Percentiles rank a stretch among this genome's conserved stretches.
Evolutionary conservation across 1,140 invertebrate species (phyloP).

Genomic region (Drosophila parabipectinata): DNA sequence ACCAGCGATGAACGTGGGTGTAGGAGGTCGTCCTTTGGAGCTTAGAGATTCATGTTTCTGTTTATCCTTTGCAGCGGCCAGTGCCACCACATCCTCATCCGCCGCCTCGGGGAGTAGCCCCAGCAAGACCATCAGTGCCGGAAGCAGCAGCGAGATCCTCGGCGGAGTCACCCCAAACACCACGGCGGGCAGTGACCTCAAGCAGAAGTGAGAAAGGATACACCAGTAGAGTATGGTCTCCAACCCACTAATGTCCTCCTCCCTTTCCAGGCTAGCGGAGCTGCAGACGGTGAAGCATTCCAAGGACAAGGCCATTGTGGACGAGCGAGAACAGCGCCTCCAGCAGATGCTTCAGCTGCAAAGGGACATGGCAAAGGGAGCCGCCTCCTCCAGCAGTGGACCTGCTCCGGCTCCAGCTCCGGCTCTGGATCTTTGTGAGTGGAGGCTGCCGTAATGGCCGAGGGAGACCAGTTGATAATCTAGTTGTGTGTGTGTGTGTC

Average conservation of each 20-base stretch:
- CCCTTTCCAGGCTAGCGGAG: constrained; percentile 86
- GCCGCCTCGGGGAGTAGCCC: constrained; percentile 28
- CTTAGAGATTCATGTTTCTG: neutral
- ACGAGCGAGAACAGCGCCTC: constrained; percentile 90
- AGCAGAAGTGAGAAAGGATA: constrained; percentile 65
- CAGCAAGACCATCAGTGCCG: constrained; percentile 43
- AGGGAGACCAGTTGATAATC: neutral
- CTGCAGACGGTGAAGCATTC: constrained; percentile 89
- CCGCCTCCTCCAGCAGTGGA: constrained; percentile 85
- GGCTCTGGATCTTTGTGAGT: constrained; percentile 86
- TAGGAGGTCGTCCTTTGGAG: neutral
- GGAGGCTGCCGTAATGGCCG: too few relatives aligned
- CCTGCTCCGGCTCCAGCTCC: constrained; percentile 87
- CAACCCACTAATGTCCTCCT: neutral
- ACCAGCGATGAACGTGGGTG: constrained; percentile 49
- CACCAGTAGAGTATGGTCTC: too few relatives aligned
- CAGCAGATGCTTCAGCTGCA: constrained; percentile 90
- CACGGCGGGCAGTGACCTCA: constrained; percentile 63
- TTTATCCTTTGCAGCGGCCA: neutral
- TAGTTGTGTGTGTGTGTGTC: constrained; percentile 1
- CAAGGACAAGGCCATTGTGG: constrained; percentile 89
- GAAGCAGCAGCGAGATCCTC: constrained; percentile 19
- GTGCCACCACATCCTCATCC: constrained; percentile 21
- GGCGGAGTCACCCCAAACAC: constrained; percentile 14
- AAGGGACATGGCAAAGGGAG: constrained; percentile 88